Evolutionary conservation across 2,797 vertebrate genomes (phyloP).

Genomic region (Masticophis lateralis): DNA sequence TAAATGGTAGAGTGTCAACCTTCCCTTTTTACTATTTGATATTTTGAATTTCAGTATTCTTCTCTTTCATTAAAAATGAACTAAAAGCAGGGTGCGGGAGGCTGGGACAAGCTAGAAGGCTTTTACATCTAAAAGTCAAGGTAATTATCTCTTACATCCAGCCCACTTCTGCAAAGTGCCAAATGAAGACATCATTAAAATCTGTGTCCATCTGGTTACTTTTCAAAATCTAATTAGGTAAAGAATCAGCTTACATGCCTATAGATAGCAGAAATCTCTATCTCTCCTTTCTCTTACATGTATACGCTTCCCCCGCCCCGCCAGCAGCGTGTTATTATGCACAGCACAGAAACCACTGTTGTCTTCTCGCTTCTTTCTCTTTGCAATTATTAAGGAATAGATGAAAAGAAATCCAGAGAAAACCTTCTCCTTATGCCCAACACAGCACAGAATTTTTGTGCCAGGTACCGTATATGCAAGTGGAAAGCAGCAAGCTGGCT

Average conservation of each 20-base stretch:
- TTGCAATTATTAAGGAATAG: slow-evolving; percentile 13
- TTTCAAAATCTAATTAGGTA: slow-evolving; percentile 71
- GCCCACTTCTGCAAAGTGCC: slow-evolving; percentile 64
- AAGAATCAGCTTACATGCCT: slow-evolving; percentile 57
- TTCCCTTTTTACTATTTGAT: slow-evolving; percentile 64
- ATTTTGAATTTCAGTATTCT: slow-evolving; percentile 66
- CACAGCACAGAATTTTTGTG: background rate
- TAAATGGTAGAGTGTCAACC: slow-evolving; percentile 70
- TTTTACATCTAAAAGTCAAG: slow-evolving; percentile 71
- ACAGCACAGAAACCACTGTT: slow-evolving; percentile 27
- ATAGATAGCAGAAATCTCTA: slow-evolving; percentile 50
- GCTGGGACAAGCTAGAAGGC: slow-evolving; percentile 63
- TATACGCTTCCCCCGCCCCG: background rate
- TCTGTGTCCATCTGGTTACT: slow-evolving; percentile 71
- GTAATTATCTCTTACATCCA: slow-evolving; percentile 73
- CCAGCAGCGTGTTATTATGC: slow-evolving; percentile 10
- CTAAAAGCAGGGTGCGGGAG: slow-evolving; percentile 40
- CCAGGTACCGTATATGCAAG: background rate
- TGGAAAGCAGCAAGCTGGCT: background rate
- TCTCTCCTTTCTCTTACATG: slow-evolving; percentile 19
- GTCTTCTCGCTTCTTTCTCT: background rate
- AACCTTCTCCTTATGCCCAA: background rate
- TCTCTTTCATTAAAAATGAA: slow-evolving; percentile 75
- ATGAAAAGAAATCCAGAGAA: background rate
- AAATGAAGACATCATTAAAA: slow-evolving; percentile 74